Evolutionary conservation across 2,797 vertebrate species (phyloP).

Genomic region (Silurus aristotelis): DNA sequence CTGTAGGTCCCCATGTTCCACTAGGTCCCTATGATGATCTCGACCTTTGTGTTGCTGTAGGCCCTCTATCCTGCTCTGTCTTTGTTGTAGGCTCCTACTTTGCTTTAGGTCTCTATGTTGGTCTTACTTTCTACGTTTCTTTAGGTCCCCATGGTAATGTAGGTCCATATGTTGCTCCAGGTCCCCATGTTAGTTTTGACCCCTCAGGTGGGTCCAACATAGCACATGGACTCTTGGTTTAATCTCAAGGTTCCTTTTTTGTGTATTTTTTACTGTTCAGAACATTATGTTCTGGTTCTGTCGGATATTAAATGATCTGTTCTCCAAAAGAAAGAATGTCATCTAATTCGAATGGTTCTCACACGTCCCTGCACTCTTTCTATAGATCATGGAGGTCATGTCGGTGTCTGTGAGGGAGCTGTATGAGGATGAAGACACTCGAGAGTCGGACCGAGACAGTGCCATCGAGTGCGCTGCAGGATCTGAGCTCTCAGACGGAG

Average conservation of each 20-base stretch:
- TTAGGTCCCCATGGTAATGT: too few species aligned
- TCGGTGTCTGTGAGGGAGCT: slow-evolving; percentile 68
- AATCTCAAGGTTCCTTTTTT: neutral
- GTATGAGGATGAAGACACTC: slow-evolving; percentile 79
- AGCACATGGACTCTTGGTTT: neutral
- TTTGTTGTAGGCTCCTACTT: neutral
- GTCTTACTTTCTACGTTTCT: neutral
- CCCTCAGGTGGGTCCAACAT: too few species aligned
- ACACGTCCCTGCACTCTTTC: slow-evolving; percentile 5
- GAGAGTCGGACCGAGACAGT: slow-evolving; percentile 88
- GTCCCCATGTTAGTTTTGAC: neutral
- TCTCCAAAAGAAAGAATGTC: neutral
- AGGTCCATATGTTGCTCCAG: neutral
- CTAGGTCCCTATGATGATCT: neutral
- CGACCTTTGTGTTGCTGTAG: neutral
- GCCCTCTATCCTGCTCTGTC: too few species aligned
- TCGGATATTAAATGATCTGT: neutral
- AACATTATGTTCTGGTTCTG: neutral
- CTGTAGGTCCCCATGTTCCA: neutral
- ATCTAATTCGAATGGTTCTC: neutral
- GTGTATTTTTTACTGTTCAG: neutral
- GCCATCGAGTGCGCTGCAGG: slow-evolving; percentile 84
- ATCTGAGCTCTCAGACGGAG: slow-evolving; percentile 80
- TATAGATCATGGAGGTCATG: slow-evolving; percentile 63
- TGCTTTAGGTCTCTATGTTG: neutral